These are phyloP conservation scores for Ametastegia equiseti DNA, from an alignment of 2,888 invertebrate species.

Conservation along the genomic window DNA sequence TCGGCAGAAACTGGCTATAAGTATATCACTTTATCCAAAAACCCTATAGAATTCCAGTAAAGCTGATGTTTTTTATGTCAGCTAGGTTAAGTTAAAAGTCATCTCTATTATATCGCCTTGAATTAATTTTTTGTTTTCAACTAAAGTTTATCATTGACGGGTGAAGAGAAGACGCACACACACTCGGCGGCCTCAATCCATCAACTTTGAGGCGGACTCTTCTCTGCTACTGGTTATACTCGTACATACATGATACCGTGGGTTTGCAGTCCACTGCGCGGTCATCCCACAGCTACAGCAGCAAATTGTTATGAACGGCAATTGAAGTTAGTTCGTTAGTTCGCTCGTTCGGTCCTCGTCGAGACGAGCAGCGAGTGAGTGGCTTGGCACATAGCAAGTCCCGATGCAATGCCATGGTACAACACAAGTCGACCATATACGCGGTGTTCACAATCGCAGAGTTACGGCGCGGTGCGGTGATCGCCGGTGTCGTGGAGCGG, in stretches of 20 bases:
- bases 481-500: constrained; percentile 12
- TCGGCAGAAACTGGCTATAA: too few relatives aligned
- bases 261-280: not conserved
- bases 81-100: too few relatives aligned
- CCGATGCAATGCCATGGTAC: constrained; percentile 1
- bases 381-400: not conserved
- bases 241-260: not conserved
- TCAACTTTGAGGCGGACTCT: not conserved
- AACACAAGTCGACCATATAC: not conserved
- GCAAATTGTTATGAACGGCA: constrained; percentile 42
- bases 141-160: not conserved
- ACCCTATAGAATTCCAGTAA: too few relatives aligned
- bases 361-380: not conserved
- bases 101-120: too few relatives aligned
- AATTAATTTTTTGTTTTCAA: not conserved
- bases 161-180: not conserved
- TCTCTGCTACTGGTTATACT: not conserved
- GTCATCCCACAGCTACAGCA: constrained; percentile 36
- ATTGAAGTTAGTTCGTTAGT: constrained; percentile 34
- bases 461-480: not conserved
- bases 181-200: not conserved
- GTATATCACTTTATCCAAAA: too few relatives aligned
- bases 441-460: not conserved
- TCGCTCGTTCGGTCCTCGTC: constrained; percentile 9
- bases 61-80: too few relatives aligned